phyloP scores from a whole-genome alignment of 2,113 vertebrate genomes.

The Ranitomeya imitator region DNA sequence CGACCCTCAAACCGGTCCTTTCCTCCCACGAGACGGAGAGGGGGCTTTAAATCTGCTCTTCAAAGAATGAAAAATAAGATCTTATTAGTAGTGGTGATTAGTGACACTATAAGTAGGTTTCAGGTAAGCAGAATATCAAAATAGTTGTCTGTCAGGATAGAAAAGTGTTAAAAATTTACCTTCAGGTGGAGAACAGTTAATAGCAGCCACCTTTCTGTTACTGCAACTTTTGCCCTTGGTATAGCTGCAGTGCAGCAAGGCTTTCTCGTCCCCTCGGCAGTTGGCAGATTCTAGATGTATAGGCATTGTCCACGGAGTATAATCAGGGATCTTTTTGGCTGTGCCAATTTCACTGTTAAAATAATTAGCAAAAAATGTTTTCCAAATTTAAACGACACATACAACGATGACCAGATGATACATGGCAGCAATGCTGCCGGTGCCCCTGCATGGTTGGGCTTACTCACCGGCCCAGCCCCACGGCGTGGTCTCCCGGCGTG shows the following conservation, averaged over 20 bases:
- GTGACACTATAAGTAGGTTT: not conserved
- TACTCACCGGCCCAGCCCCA: too few relatives aligned
- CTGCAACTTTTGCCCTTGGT: slow-evolving; percentile 78
- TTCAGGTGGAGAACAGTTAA: slow-evolving; percentile 80
- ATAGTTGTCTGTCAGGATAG: not conserved
- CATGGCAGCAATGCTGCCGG: too few relatives aligned
- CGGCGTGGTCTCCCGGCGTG: too few relatives aligned
- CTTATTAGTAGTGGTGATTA: slow-evolving; percentile 31
- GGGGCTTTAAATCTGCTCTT: slow-evolving; percentile 78
- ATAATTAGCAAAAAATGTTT: not conserved
- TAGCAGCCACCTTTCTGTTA: slow-evolving; percentile 77
- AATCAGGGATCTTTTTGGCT: slow-evolving; percentile 71
- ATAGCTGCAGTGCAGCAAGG: slow-evolving; percentile 78
- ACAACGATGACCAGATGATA: not conserved
- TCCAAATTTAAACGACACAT: not conserved
- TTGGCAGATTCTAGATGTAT: slow-evolving; percentile 82
- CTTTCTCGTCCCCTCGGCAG: slow-evolving; percentile 83
- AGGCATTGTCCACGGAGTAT: slow-evolving; percentile 72
- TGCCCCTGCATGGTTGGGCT: too few relatives aligned
- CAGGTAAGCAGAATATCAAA: not conserved
- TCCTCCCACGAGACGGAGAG: slow-evolving; percentile 83
- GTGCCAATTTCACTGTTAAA: slow-evolving; percentile 80
- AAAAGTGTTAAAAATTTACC: slow-evolving; percentile 70
- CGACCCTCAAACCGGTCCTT: slow-evolving; percentile 87
- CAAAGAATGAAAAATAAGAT: slow-evolving; percentile 60